Evolutionary conservation across 1,140 invertebrate species (phyloP), one percentile per base, ranked within the genome.

Genomic region (Aplysia californica): DNA sequence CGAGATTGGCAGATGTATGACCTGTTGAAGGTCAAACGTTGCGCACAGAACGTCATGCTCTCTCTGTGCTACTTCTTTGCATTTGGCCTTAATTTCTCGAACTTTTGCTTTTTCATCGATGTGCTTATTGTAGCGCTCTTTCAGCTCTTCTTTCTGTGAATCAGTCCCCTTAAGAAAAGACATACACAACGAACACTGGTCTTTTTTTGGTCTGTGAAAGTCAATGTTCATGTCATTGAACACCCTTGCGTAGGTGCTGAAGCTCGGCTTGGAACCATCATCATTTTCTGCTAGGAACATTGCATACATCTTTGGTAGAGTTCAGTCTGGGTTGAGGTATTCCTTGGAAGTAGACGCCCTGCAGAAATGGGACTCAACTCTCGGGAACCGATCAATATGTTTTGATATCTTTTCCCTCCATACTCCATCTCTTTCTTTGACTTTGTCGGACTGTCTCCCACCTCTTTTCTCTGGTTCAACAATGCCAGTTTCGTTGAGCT

Each of bases 21-120:
- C 73, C 58, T 75, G 73, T 66, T 75, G 73, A 26, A 66, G 64
- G 31, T 75, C 61, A 66, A 67, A 75, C 36, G 29, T 39, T 26
- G 73, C 73, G 18, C 35, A n/a, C 38, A 65, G 18, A 6, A 21
- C 20, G 55, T n/a, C 38, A 4, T 33, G 35, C 4, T 75, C 50
- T 31, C 31, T 15, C 21, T 66, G 5, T 3, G 73, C 44, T 3
- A 21, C 10, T 58, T 31, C 20, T 26, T 59, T 36, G 20, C 39
- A 50, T 59, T n/a, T 50, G 15, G 26, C 6, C n/a, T 50, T n/a
- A 50, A n/a, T n/a, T 50, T n/a, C 44, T n/a, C n/a, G 44, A 50
- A 50, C 44, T 50, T 50, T 18, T 26, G 3, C 23, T 61, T 73
- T 73, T n/a, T 73, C 50, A 20, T 3, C 2, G 21, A 75, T 75